Base-by-base conservation (phyloP, 1,140 invertebrate genomes). In the Copidosoma floridanum region DNA sequence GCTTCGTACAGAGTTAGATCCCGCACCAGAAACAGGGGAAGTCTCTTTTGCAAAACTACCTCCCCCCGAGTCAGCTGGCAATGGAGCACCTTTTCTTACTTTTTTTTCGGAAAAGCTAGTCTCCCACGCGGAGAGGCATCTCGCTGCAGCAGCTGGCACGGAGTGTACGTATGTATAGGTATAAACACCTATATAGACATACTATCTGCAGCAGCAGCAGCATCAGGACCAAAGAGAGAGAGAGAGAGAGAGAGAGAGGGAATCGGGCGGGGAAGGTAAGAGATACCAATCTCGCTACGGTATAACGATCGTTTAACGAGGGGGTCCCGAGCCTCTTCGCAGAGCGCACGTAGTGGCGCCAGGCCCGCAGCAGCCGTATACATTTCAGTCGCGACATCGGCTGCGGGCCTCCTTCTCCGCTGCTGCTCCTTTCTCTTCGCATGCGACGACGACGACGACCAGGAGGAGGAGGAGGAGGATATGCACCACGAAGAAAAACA, bases 301-400 rank as follows among this genome's bases (percentile, higher is more conserved):
- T 56, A 50, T 74, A 77, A 76, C 74, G 71, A 74, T 73, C 72
- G 71, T 73, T 79, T 77, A 77, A 77, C 75, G 76, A 76, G 68
- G 68, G 54, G 38, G 38, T 51, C 52, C 59, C 64, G 47, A n/a
- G n/a, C n/a, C n/a, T n/a, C n/a, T n/a, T n/a, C n/a, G n/a, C n/a
- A n/a, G n/a, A n/a, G n/a, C 61, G 61, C 54, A 66, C 66, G 65
- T 66, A 54, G 59, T 48, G 52, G 59, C 60, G 37, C 46, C 60
- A 54, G 53, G 23, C 5, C 43, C 21, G 38, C 60, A 57, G 48
- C 27, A 50, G 32, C 60, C 62, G 67, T 64, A 66, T 69, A 51
- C 64, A 64, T 67, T 71, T 70, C 66, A 68, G 63, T 47, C 65
- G 46, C 46, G 60, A 63, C 54, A 62, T 56, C 29, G 59, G 53